Conservation (phyloP, 2,888 invertebrate species). For the Stenoptilia bipunctidactyla region DNA sequence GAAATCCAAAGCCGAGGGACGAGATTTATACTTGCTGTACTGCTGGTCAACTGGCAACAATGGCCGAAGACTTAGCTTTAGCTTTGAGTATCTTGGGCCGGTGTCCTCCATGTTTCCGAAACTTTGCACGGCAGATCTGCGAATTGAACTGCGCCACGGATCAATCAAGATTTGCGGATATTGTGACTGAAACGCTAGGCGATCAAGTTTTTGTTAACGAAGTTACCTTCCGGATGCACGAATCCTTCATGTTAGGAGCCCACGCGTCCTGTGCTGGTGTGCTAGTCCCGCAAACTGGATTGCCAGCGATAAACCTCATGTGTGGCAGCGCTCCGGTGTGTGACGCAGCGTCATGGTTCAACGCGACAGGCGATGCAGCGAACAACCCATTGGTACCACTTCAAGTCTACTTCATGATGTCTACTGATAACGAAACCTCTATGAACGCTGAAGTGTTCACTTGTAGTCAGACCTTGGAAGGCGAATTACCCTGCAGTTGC, state of each 20-base stretch:
- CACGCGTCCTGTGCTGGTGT: constrained; percentile 86
- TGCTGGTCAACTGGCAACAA: constrained; percentile 53
- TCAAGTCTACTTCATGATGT: constrained; percentile 69
- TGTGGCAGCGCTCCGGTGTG: constrained; percentile 83
- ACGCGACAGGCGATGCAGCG: constrained; percentile 70
- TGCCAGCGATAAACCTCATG: constrained; percentile 81
- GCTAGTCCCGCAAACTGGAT: constrained; percentile 80
- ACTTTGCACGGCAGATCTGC: constrained; percentile 83
- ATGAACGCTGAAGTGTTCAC: constrained; percentile 54
- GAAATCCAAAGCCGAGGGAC: constrained; percentile 30
- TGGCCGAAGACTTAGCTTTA: constrained; percentile 67
- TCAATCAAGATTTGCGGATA: constrained; percentile 68
- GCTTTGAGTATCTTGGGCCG: constrained; percentile 79
- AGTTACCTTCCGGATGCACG: constrained; percentile 64
- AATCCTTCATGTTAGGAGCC: constrained; percentile 73
- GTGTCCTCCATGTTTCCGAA: constrained; percentile 86
- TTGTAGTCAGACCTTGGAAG: constrained; percentile 72
- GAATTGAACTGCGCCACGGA: constrained; percentile 83
- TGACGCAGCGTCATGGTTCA: constrained; percentile 72
- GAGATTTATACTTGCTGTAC: constrained; percentile 74
- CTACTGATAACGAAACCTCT: constrained; percentile 39
- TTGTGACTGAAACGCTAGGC: constrained; percentile 20
- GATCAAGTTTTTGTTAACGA: constrained; percentile 46
- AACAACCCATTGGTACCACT: constrained; percentile 73
- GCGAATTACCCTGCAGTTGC: constrained; percentile 79